Base-by-base conservation (phyloP, 2,113 vertebrate genomes). In the Pipa parva region DNA sequence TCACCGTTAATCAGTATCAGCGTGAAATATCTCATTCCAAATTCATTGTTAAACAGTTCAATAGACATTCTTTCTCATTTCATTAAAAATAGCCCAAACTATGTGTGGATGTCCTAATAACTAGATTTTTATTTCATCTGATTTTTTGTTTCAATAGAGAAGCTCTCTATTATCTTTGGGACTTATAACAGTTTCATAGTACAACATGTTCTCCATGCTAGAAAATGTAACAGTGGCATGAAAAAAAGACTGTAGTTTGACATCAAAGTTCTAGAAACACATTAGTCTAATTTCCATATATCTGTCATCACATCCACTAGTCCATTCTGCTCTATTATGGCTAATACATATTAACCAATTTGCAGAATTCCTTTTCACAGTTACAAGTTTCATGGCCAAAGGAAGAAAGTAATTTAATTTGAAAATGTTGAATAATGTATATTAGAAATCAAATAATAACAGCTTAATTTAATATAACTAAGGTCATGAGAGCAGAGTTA, bases 321-420 rank as follows among this genome's bases (percentile, higher is more conserved):
- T 20, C 21, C 20, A 62, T 50, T 48, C 24, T 33, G 59, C 37
- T 27, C 24, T 37, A 63, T 54, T 54, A 54, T 63, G 49, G 13
- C 49, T 63, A 50, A 54, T 63, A 6, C 62, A 63, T 63, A 63
- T 54, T 63, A 63, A 55, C 51, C 12, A 7, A 29, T 64, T 45
- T 39, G 31, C 12, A 39, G 18, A 22, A 22, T 25, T 64, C n/a
- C 20, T 42, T 17, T 64, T 42, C 25, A 33, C 26, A 55, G 54
- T 42, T 55, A 21, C 18, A 42, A 10, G 22, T 25, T 55, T 64
- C 63, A 24, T 45, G 28, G 63, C 50, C 33, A 64, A 56, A 64
- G 42, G 63, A 18, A 13, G 45, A 56, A 56, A 28, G 50, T 64
- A 45, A 64, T 64, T 64, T 55, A 64, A 64, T 56, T 42, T 55